Percentiles rank a stretch among this genome's conserved stretches.
phyloP scores from a whole-genome alignment of 2,797 vertebrate species.

The Atherinosoma microstoma region DNA sequence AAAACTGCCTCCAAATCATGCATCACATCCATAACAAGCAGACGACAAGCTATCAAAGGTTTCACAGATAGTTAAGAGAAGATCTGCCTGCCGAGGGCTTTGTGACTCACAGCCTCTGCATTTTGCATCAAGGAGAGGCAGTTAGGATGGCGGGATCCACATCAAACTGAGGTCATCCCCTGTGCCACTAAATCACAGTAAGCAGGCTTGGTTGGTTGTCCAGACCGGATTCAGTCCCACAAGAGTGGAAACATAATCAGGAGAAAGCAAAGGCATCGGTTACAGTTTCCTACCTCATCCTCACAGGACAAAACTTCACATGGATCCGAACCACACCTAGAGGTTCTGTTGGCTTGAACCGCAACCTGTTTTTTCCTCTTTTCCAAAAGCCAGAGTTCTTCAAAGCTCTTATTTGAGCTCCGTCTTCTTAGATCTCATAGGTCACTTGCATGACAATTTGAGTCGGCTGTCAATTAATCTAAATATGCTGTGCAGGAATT shows the following conservation, averaged over 20 bases:
- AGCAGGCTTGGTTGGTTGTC: conserved; percentile 66
- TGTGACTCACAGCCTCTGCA: conserved; percentile 79
- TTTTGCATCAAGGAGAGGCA: conserved; percentile 65
- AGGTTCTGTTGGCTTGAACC: conserved; percentile 13
- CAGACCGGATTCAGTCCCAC: conserved; percentile 51
- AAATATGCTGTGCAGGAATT: neutral
- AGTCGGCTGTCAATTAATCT: neutral
- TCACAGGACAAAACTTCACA: conserved; percentile 18
- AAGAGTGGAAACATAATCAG: conserved; percentile 60
- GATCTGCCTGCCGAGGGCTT: conserved; percentile 67
- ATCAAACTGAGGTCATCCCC: conserved; percentile 70
- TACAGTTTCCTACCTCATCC: conserved; percentile 48
- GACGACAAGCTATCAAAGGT: conserved; percentile 73
- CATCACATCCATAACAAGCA: conserved; percentile 81
- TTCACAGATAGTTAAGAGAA: conserved; percentile 79
- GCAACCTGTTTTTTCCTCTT: neutral
- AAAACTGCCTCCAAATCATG: conserved; percentile 78
- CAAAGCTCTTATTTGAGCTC: neutral
- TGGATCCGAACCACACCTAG: conserved; percentile 30
- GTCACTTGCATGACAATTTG: neutral
- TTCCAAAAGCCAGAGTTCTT: neutral
- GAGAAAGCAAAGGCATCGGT: conserved; percentile 55
- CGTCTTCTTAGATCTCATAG: neutral
- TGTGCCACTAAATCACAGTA: conserved; percentile 73
- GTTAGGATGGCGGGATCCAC: conserved; percentile 42